Percentiles rank a stretch among this genome's conserved stretches.
Evolutionary conservation across 2,888 invertebrate species (phyloP).

Genomic region (Theretra japonica): DNA sequence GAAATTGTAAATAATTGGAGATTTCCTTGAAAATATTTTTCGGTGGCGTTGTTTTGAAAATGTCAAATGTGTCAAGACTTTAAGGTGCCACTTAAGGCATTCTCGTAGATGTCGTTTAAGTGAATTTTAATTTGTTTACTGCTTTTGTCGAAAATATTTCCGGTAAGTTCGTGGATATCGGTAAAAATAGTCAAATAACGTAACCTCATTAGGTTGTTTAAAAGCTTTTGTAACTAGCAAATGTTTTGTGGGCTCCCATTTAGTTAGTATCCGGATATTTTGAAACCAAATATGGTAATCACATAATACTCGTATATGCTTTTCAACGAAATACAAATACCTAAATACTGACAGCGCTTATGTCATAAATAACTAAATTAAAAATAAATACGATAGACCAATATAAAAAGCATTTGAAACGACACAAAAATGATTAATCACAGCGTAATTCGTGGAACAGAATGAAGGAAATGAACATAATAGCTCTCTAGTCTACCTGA

Average conservation of each 20-base stretch:
- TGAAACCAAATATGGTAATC: no score
- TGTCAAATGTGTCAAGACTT: background rate
- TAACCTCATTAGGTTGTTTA: no score
- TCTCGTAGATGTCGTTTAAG: background rate
- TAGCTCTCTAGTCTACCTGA: slow-evolving; percentile 24
- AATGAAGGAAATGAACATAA: slow-evolving; percentile 23
- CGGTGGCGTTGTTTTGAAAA: background rate
- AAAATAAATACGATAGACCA: background rate
- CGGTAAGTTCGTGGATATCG: background rate
- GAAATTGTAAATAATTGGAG: slow-evolving; percentile 6
- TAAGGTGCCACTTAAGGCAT: background rate
- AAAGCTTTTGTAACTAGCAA: no score
- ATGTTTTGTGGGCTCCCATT: no score
- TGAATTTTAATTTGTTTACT: background rate
- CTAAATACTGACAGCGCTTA: no score
- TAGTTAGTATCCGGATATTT: no score
- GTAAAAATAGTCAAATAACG: background rate
- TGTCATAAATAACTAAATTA: no score
- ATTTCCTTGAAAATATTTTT: background rate
- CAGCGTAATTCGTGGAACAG: background rate
- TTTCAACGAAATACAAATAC: no score
- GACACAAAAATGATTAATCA: slow-evolving; percentile 13
- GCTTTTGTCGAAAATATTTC: background rate
- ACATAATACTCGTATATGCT: no score
- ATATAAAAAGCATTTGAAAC: background rate